A percentile compares a stretch with the other conserved stretches of the same genome.
These are phyloP conservation scores for Ovibos moschatus DNA, from an alignment of 2,113 vertebrate species.

Conservation along the genomic window DNA sequence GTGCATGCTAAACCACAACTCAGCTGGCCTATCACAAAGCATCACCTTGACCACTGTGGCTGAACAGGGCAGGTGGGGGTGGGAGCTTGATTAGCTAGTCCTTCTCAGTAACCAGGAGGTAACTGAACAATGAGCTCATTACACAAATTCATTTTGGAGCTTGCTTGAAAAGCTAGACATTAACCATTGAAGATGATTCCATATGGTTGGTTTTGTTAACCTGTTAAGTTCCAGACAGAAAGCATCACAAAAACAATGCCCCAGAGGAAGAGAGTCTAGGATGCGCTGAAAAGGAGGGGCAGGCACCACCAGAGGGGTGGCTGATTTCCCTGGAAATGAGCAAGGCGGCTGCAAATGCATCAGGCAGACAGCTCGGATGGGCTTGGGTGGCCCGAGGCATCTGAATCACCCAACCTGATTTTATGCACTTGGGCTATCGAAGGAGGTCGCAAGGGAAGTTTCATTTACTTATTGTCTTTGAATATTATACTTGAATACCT, in stretches of 20 bases:
- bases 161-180: conserved; percentile 48
- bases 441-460: background rate
- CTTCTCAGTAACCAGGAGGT: conserved; percentile 30
- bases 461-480: background rate
- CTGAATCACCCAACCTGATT: background rate
- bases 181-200: conserved; percentile 23
- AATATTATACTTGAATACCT: background rate
- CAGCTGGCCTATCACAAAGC: background rate
- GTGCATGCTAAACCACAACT: rapidly evolving
- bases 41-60: background rate
- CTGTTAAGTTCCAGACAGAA: background rate
- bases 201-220: conserved; percentile 35
- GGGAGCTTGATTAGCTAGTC: background rate
- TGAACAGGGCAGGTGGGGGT: background rate
- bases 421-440: background rate
- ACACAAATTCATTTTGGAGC: background rate
- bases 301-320: too few species aligned
- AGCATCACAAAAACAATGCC: background rate
- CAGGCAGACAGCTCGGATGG: background rate
- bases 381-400: background rate
- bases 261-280: background rate
- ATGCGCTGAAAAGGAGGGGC: background rate
- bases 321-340: background rate
- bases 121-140: conserved; percentile 36
- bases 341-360: rapidly evolving